Percentiles rank a stretch among this genome's conserved stretches.
These are phyloP conservation scores for Bombus soroeensis DNA, from an alignment of 1,140 invertebrate genomes.

Conservation along the genomic window DNA sequence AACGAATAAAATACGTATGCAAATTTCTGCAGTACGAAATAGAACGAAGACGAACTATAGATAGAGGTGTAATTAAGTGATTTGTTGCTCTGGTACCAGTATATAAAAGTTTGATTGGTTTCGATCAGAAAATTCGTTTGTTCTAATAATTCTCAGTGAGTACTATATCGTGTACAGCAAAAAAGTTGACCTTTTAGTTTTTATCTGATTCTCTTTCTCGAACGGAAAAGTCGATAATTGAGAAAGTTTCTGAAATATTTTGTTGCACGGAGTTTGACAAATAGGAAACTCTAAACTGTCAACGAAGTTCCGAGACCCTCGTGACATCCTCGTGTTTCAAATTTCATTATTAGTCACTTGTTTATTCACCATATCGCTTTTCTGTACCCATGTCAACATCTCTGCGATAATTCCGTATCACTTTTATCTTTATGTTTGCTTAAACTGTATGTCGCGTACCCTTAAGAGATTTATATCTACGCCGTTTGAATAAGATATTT, in stretches of 20 bases:
- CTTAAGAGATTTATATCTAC: neutral
- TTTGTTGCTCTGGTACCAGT: neutral
- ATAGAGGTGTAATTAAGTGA: neutral
- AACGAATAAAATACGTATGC: no score
- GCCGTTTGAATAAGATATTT: neutral
- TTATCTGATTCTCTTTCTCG: neutral
- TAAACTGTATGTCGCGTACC: neutral
- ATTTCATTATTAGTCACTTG: neutral
- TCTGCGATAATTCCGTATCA: neutral
- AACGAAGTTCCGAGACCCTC: no score
- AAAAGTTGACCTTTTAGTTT: neutral
- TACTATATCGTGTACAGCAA: neutral
- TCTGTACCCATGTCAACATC: neutral
- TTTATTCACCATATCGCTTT: neutral
- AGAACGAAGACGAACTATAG: no score
- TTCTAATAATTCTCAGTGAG: neutral
- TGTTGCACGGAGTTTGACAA: neutral
- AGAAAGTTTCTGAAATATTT: constrained; percentile 3
- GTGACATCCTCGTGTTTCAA: neutral
- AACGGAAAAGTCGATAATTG: neutral
- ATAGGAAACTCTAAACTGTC: neutral
- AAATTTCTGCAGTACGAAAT: no score
- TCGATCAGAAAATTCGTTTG: neutral
- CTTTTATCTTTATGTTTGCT: neutral
- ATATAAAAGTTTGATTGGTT: neutral